These are phyloP conservation scores for Redunca redunca DNA, from an alignment of 2,113 vertebrate species.

Conservation along the genomic window DNA sequence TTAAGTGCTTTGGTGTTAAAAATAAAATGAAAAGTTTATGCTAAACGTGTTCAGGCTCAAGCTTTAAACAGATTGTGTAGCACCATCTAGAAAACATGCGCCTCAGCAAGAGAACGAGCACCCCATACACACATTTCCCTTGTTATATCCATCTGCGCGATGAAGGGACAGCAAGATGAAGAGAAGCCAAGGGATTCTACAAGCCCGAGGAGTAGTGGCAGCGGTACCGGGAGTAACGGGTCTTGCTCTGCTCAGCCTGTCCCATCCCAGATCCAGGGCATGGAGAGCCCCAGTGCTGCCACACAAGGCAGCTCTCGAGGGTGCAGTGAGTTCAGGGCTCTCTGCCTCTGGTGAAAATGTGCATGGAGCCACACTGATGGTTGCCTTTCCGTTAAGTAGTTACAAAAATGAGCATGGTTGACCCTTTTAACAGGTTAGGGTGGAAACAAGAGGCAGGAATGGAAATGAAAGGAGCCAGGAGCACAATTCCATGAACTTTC, in stretches of 20 bases:
- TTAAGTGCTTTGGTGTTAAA: not conserved
- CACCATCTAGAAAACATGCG: not conserved
- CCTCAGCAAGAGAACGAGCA: not conserved
- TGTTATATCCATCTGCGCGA: not conserved
- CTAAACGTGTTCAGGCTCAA: not conserved
- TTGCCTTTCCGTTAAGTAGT: not conserved
- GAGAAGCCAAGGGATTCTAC: not conserved
- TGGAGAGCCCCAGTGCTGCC: not conserved
- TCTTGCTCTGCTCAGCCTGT: not conserved
- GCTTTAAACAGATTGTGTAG: not conserved
- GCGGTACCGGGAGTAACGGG: rapidly evolving
- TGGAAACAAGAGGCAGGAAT: not conserved
- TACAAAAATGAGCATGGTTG: not conserved
- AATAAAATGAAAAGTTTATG: not conserved
- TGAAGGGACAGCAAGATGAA: not conserved
- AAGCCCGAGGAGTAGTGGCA: not conserved
- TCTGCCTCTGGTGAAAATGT: not conserved
- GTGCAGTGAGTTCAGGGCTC: not conserved
- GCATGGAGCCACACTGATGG: not conserved
- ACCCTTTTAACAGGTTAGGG: not conserved
- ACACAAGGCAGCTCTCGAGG: not conserved
- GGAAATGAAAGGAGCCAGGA: not conserved
- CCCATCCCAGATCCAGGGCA: not conserved
- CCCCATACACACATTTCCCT: no score
- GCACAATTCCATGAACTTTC: not conserved